Evolutionary conservation across 2,113 vertebrate species (phyloP), one percentile per base, ranked within the genome.

Genomic region (Chlorodrepanis virens): DNA sequence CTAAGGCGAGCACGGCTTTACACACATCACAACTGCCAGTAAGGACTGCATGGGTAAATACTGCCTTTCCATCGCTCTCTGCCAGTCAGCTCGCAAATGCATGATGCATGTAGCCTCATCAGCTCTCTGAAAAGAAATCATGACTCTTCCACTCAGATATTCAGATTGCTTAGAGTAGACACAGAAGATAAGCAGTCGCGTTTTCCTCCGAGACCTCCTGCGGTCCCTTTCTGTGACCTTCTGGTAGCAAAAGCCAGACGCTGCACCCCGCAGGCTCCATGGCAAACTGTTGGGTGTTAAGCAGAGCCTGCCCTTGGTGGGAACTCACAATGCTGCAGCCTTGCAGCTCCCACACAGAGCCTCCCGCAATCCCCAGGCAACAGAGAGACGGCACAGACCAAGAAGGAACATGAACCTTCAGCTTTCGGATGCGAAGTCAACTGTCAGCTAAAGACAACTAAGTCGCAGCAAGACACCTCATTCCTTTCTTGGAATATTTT

Each of bases 101-200:
- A 93, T 0, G 10, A 94, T 33, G 64, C 44, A 63, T 25, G 82
- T 54, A 85, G 54, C 83, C 71, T 89, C 22, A 88, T 70, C 47
- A 86, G 83, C 52, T 72, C 82, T 71, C 88, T 9, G 35, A 81
- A 67, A 80, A 83, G 85, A 74, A 93, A 96, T 75, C 11, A 3
- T 63, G 80, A 94, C 90, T 86, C 40, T 83, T 67, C 59, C 1
- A 2, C 80, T 64, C 79, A 78, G 52, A 74, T 37, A 92, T 9
- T 88, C 71, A 35, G 13, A 83, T 52, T 74, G 84, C 68, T 88
- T 39, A 49, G 13, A 77, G 59, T 1, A 93, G 45, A 63, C 40
- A 91, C 0, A 0, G 49, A 77, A 83, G 63, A 83, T 20, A 70
- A 0, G 0, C 49, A 50, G 27, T 12, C 0, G 4, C 0, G 1